phyloP scores from a whole-genome alignment of 2,888 invertebrate species.

The Thyatira batis region DNA sequence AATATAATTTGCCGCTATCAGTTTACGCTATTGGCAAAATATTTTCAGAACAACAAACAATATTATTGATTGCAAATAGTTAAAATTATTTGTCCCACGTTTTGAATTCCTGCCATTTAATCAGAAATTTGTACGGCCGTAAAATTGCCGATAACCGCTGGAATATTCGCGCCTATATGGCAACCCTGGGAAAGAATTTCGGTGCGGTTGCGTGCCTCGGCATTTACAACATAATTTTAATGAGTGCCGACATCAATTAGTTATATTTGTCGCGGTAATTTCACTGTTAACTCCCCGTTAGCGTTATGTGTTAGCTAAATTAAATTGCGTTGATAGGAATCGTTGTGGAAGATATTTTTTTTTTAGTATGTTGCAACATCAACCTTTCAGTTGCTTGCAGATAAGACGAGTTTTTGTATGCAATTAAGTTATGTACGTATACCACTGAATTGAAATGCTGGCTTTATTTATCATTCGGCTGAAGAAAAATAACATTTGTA shows the following conservation, averaged over 20 bases:
- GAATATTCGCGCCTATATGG: slow-evolving; percentile 11
- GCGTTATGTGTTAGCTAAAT: slow-evolving; percentile 49
- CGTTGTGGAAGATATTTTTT: slow-evolving; percentile 27
- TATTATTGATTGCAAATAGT: background rate
- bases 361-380: slow-evolving; percentile 12
- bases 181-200: slow-evolving; percentile 15
- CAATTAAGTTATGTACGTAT: too few relatives aligned
- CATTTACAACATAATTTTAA: slow-evolving; percentile 52
- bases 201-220: slow-evolving; percentile 38
- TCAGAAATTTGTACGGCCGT: slow-evolving; percentile 2
- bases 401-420: too few relatives aligned
- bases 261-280: slow-evolving; percentile 45
- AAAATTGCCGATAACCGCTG: slow-evolving; percentile 8
- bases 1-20: too few relatives aligned
- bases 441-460: too few relatives aligned
- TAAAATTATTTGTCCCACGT: background rate
- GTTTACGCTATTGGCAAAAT: too few relatives aligned
- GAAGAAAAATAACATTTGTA: too few relatives aligned
- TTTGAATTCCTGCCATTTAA: background rate
- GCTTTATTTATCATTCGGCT: too few relatives aligned
- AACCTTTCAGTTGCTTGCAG: too few relatives aligned
- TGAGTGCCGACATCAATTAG: slow-evolving; percentile 62
- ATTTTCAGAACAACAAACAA: too few relatives aligned
- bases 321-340: slow-evolving; percentile 56
- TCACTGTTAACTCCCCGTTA: slow-evolving; percentile 37